Base-by-base conservation (phyloP, 2,797 vertebrate species). In the Pangasius macronema region DNA sequence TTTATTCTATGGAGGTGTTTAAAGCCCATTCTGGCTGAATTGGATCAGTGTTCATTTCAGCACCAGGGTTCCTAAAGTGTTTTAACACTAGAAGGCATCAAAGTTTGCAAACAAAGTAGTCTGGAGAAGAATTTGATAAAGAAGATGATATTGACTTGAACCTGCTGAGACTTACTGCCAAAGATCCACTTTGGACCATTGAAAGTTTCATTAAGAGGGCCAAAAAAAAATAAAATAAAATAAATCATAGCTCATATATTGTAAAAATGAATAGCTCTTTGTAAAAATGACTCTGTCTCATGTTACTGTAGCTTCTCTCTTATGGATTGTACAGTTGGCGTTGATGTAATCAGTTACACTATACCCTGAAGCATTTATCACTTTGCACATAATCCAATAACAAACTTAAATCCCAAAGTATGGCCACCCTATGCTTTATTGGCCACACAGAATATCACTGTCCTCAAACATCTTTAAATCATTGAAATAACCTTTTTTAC, bases 1-100 rank as follows among this genome's bases (percentile, higher is more conserved):
- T 55, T 79, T 82, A 90, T 87, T 90, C 89, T 85, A 82, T 84
- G 55, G 61, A 70, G 82, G 86, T 72, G 61, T 87, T 85, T 87
- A 73, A 73, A 63, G 68, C 75, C 85, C 77, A 89, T 94, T 89
- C 81, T 76, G 70, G 36, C 88, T 87, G 67, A 93, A 93, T 86
- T 91, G 91, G 84, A 94, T 93, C 88, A 92, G 83, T 88, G 80
- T 33, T 81, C 89, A 87, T 91, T 83, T 84, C 86, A 85, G 55
- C 72, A 76, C 83, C 4, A n/a, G 75, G 39, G 84, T 59, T 84
- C 59, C 85, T 89, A 75, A 75, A 57, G 86, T 91, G 91, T 91
- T 73, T 89, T 55, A 68, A 57, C 87, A 89, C 90, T 87, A 91
- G 81, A 51, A 85, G 81, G 79, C 87, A 82, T 85, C 72, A 24